Conservation (phyloP, 2,888 invertebrate species). For the Sinelater perroti region DNA sequence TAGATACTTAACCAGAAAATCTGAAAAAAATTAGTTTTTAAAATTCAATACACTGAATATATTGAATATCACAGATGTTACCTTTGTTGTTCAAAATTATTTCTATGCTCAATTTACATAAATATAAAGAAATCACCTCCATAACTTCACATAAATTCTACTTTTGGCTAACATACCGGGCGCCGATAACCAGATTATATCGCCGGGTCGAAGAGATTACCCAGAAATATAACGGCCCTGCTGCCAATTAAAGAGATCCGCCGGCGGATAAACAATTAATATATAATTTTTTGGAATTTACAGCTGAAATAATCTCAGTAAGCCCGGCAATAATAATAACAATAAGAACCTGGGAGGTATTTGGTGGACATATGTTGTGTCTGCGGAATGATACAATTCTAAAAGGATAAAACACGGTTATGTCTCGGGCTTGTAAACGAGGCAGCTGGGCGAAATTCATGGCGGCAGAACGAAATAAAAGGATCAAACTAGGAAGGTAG, state of each 20-base stretch:
- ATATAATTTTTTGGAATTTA: slow-evolving; percentile 3
- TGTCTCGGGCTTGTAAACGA: neutral
- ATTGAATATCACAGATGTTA: too few species aligned
- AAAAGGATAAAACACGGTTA: neutral
- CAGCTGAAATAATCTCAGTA: too few species aligned
- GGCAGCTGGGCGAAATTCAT: neutral
- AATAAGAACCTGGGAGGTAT: neutral
- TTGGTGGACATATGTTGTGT: neutral
- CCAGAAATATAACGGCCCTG: neutral
- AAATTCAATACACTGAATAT: too few species aligned
- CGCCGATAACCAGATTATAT: neutral
- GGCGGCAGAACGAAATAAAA: slow-evolving; percentile 12
- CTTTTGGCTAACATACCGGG: too few species aligned
- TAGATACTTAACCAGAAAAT: too few species aligned
- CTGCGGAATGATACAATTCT: neutral
- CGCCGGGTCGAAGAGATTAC: neutral
- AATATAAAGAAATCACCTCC: neutral
- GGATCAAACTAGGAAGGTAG: slow-evolving; percentile 1
- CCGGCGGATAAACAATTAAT: neutral
- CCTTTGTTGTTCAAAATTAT: too few species aligned
- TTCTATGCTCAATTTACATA: too few species aligned
- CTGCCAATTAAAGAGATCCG: slow-evolving; percentile 3
- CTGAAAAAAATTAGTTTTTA: too few species aligned
- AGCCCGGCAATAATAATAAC: too few species aligned
- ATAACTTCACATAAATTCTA: neutral